Evolutionary conservation across 2,113 vertebrate species (phyloP), one percentile per base, ranked within the genome.

Genomic region (Chamaetylas fuelleborni): DNA sequence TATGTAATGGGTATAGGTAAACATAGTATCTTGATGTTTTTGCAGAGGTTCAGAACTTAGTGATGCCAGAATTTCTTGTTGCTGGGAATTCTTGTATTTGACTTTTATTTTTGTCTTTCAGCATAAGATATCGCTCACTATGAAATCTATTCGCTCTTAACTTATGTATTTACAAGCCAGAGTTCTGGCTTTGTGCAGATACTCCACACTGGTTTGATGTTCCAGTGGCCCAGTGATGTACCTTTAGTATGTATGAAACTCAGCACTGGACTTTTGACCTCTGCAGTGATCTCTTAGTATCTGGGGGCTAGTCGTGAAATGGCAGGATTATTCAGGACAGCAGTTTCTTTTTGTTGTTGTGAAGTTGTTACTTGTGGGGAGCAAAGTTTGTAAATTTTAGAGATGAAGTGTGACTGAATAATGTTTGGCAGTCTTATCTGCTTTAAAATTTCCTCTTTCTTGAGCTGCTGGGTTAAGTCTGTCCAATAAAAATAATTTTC

Each of bases 391-490:
- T 88, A 57, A 53, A 86, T 93, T 86, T 67, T 81, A 56, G 72
- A 88, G 80, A 50, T 58, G 16, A 92, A 73, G 29, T 82, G 74
- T 74, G 70, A 92, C 62, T 80, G 62, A 95, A 48, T 54, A 79
- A 54, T 83, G 78, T 54, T 61, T 67, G 31, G 26, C 78, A 88
- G 81, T 81, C 92, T 70, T 73, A 60, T 17, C 72, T 67, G 60
- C 80, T 92, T 95, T 83, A 71, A 86, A 91, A 76, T 92, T 89
- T 93, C 82, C 57, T 90, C 67, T 95, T 33, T 94, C 43, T 64
- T 71, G 90, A 95, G 90, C 88, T 81, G 29, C 56, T 88, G 81
- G 90, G 36, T 90, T 57, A 71, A 96, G 28, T 54, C 61, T 48
- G 57, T 45, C 95, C 86, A 88, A 81, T 31, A 76, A 88, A 86